Evolutionary conservation across 2,113 vertebrate species (phyloP).

Genomic region (Esox niger): DNA sequence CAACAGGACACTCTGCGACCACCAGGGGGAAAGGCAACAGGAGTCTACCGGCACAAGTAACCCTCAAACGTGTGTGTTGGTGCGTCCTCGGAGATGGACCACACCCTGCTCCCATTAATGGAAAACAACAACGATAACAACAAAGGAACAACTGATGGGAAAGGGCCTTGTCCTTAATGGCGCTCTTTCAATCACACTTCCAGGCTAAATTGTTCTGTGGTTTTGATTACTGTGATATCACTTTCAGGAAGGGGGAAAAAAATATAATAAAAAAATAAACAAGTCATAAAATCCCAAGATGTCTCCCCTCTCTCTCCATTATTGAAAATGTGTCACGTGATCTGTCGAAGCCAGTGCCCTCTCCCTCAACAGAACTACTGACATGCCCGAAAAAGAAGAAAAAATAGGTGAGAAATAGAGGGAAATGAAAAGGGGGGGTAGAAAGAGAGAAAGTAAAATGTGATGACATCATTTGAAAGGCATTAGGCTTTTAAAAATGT

Average conservation of each 20-base stretch:
- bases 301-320: conserved; percentile 86
- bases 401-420: conserved; percentile 79
- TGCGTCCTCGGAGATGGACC: conserved; percentile 66
- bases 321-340: conserved; percentile 96
- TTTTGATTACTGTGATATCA: conserved; percentile 94
- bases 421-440: conserved; percentile 42
- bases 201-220: conserved; percentile 93
- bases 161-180: conserved; percentile 83
- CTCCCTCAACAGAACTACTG: conserved; percentile 72
- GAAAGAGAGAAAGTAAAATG: conserved; percentile 83
- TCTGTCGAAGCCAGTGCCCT: conserved; percentile 81
- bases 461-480: conserved; percentile 99
- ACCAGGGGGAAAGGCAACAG: conserved; percentile 1
- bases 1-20: not conserved
- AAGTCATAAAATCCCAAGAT: conserved; percentile 77
- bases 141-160: conserved; percentile 59
- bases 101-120: conserved; percentile 93
- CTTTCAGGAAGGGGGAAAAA: conserved; percentile 76
- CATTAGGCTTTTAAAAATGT: conserved; percentile 99
- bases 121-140: conserved; percentile 64
- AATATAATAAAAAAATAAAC: conserved; percentile 56
- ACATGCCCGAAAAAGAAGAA: conserved; percentile 53
- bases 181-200: conserved; percentile 92
- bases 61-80: conserved; percentile 43
- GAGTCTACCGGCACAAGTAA: conserved; percentile 4